phyloP scores from a whole-genome alignment of 1,140 invertebrate genomes.

The Drosophila pruinosa region DNA sequence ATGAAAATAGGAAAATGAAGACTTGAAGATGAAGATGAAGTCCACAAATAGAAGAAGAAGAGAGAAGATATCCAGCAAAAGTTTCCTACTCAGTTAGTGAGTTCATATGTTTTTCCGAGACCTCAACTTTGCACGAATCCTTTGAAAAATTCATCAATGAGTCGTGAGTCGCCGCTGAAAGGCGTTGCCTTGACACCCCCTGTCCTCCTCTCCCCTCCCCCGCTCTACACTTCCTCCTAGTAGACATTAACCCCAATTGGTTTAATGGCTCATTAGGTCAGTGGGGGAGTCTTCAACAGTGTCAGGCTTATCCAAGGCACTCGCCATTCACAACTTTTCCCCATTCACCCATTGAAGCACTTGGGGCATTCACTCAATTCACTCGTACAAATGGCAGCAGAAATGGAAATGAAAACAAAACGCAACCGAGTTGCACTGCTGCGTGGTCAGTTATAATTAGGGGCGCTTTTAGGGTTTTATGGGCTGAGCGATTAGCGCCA shows the following conservation, averaged over 20 bases:
- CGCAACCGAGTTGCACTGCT: constrained; percentile 67
- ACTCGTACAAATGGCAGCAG: constrained; percentile 17
- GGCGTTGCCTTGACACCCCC: constrained; percentile 6
- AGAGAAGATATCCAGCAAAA: background rate
- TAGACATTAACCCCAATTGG: constrained; percentile 75
- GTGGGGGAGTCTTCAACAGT: constrained; percentile 43
- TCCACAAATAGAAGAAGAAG: constrained; percentile 23
- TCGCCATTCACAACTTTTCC: constrained; percentile 27
- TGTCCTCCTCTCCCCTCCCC: background rate
- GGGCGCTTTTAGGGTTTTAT: constrained; percentile 53
- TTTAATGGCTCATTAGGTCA: constrained; percentile 76
- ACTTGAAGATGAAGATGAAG: background rate
- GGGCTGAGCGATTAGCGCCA: constrained; percentile 55
- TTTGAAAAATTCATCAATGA: constrained; percentile 73
- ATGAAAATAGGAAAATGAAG: constrained; percentile 58
- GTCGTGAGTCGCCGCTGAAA: constrained; percentile 34
- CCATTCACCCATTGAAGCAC: constrained; percentile 37
- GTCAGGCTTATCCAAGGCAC: constrained; percentile 10
- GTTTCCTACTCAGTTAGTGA: constrained; percentile 52
- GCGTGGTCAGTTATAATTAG: constrained; percentile 80
- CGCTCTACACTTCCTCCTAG: background rate
- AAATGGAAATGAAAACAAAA: constrained; percentile 38
- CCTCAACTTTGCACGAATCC: constrained; percentile 46
- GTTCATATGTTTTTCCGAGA: constrained; percentile 57
- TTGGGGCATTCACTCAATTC: constrained; percentile 24